Evolutionary conservation across 2,797 vertebrate species (phyloP).

Genomic region (Crenuchus spilurus): DNA sequence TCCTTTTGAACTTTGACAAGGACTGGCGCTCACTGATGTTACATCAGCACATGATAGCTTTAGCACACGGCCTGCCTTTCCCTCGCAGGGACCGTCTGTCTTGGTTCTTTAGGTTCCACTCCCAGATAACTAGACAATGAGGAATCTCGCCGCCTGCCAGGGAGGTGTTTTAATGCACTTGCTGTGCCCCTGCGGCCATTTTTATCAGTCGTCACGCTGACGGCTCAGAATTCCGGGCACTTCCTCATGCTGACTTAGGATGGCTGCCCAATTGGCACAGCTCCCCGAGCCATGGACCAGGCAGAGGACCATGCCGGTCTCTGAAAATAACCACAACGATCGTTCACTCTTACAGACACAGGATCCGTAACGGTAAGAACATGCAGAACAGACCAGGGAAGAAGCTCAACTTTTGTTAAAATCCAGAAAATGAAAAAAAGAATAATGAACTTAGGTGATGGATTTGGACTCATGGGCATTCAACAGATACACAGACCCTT

Average conservation of each 20-base stretch:
- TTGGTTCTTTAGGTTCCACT: conserved; percentile 53
- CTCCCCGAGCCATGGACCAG: neutral
- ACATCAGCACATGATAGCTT: conserved; percentile 72
- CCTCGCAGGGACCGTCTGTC: conserved; percentile 63
- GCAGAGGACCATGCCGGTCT: neutral
- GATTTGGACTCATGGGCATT: neutral
- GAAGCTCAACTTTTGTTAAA: neutral
- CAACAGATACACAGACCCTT: neutral
- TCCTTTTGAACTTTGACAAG: conserved; percentile 65
- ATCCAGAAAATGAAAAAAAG: neutral
- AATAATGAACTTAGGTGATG: neutral
- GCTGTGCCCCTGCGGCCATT: conserved; percentile 40
- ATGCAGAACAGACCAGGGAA: neutral
- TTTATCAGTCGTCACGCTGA: conserved; percentile 48
- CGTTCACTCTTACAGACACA: conserved; percentile 1
- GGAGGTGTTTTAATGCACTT: conserved; percentile 60
- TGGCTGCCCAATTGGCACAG: conserved; percentile 4
- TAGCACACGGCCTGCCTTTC: conserved; percentile 63
- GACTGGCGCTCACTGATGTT: conserved; percentile 58
- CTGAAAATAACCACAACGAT: conserved; percentile 41
- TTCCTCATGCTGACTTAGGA: conserved; percentile 22
- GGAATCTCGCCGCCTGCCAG: conserved; percentile 61
- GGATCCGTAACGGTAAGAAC: neutral
- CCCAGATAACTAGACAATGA: conserved; percentile 67
- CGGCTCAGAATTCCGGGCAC: conserved; percentile 11